Evolutionary conservation across 1,140 invertebrate species (phyloP).

Genomic region (Lepidurus couesii): DNA sequence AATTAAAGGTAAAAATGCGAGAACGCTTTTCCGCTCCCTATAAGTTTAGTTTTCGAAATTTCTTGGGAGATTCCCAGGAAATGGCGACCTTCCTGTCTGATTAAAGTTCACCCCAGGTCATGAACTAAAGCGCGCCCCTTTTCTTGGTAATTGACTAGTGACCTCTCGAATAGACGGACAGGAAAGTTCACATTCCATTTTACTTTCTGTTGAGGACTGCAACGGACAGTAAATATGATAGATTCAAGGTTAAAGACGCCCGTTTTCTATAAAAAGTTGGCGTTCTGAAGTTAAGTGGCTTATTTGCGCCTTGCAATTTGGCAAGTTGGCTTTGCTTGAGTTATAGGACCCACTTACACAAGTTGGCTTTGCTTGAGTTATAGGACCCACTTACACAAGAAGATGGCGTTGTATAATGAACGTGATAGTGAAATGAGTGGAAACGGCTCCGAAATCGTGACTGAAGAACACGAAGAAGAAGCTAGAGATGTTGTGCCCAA

Average conservation of each 20-base stretch:
- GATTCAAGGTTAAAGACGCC: neutral
- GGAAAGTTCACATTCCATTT: neutral
- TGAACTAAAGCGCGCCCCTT: neutral
- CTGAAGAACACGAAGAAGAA: neutral
- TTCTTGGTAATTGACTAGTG: constrained; percentile 1
- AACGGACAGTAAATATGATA: neutral
- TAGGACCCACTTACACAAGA: neutral
- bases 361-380: neutral
- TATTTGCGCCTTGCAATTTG: neutral
- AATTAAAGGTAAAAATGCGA: too few relatives aligned
- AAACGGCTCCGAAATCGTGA: neutral
- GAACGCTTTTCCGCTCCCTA: too few relatives aligned
- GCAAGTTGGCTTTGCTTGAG: neutral
- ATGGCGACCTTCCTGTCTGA: neutral
- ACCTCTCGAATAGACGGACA: neutral
- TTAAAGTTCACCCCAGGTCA: neutral
- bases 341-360: neutral
- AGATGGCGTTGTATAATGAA: neutral
- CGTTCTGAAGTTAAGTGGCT: neutral
- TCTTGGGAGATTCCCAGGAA: neutral
- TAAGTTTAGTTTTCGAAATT: neutral
- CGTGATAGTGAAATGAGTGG: neutral
- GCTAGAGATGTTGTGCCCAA: neutral
- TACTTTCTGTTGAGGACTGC: neutral
- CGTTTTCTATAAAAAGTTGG: neutral